Percentiles rank a stretch among this genome's conserved stretches.
phyloP scores from a whole-genome alignment of 2,797 vertebrate species.

The Oreortyx pictus region DNA sequence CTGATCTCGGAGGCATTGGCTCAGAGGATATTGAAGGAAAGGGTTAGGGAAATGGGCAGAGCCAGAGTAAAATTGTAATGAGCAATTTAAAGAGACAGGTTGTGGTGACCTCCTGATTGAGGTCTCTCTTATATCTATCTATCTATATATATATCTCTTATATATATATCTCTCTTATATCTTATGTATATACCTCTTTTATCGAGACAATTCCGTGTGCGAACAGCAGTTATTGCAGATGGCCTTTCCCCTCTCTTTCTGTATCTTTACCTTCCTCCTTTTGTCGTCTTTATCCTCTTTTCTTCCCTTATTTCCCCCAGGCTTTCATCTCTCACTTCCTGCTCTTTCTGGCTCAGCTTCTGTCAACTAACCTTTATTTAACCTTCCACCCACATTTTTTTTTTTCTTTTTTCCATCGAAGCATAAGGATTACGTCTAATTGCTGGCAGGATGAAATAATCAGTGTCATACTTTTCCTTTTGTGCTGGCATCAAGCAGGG shows the following conservation, averaged over 20 bases:
- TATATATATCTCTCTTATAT: too few species aligned
- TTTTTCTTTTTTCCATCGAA: background rate
- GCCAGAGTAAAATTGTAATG: background rate
- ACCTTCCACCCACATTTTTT: background rate
- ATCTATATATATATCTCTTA: too few species aligned
- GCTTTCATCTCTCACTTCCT: conserved; percentile 9
- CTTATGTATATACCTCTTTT: conserved; percentile 52
- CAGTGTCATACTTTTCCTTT: background rate
- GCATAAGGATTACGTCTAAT: background rate
- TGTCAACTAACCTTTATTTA: conserved; percentile 24
- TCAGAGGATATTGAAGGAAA: conserved; percentile 37
- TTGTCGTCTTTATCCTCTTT: background rate
- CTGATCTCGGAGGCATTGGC: conserved; percentile 62
- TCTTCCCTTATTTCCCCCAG: background rate
- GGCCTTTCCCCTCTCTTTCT: background rate
- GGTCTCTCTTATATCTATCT: too few species aligned
- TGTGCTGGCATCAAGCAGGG: conserved; percentile 3
- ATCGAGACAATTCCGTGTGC: conserved; percentile 16
- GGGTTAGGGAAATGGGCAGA: background rate
- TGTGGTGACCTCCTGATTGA: background rate
- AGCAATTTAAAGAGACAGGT: conserved; percentile 17
- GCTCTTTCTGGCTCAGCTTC: background rate
- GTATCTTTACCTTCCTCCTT: background rate
- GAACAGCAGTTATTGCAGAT: conserved; percentile 29
- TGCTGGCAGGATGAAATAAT: background rate